Conservation (phyloP, 2,113 vertebrate species). For the Reinhardtius hippoglossoides region DNA sequence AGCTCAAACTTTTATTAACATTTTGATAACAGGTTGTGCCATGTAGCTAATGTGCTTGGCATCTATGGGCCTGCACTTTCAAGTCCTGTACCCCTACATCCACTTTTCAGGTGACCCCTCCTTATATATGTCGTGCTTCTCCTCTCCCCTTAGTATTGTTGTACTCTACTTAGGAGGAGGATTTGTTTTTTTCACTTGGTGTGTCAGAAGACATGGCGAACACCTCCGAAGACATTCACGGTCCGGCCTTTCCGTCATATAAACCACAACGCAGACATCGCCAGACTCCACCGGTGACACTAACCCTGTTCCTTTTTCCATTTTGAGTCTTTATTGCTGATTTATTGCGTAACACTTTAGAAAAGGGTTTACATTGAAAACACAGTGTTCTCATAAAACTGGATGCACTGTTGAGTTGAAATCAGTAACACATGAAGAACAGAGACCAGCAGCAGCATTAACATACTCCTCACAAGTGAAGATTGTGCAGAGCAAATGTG, state of each 20-base stretch:
- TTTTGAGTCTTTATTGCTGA: background rate
- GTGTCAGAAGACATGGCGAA: no score
- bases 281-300: background rate
- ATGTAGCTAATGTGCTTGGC: no score
- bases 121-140: no score
- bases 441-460: background rate
- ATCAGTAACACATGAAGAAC: background rate
- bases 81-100: no score
- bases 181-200: background rate
- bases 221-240: no score
- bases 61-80: no score
- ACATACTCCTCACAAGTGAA: background rate
- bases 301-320: background rate
- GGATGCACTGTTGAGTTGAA: conserved; percentile 5
- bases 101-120: no score
- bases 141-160: no score
- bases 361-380: background rate
- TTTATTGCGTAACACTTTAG: background rate
- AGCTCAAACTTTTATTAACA: background rate
- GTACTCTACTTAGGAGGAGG: no score
- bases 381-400: background rate
- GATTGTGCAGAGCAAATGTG: background rate
- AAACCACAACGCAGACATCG: no score
- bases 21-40: background rate
- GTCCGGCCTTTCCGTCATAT: no score